Conservation (phyloP, 2,113 vertebrate species). For the Halcyon senegalensis region DNA sequence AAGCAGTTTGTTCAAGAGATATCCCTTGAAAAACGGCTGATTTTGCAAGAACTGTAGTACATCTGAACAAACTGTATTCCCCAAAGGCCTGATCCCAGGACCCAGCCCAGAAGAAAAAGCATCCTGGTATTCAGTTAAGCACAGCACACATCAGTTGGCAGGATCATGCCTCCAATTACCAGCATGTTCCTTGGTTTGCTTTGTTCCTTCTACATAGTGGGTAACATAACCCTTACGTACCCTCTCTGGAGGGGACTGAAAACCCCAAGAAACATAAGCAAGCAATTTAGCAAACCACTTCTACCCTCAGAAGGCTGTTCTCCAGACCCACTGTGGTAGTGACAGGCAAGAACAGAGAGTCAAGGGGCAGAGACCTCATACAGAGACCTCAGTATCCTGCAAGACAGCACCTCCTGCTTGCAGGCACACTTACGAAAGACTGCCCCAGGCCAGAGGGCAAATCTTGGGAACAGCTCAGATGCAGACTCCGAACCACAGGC, state of each 20-base stretch:
- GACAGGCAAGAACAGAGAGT: neutral
- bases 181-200: neutral
- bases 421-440: neutral
- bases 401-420: neutral
- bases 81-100: neutral
- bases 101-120: neutral
- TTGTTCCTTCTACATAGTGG: neutral
- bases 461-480: neutral
- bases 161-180: neutral
- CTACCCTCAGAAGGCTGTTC: neutral
- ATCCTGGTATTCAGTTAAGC: neutral
- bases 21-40: neutral
- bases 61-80: neutral
- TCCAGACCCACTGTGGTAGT: neutral
- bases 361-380: neutral
- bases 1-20: neutral
- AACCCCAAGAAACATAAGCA: neutral
- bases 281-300: neutral
- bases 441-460: neutral
- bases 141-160: neutral
- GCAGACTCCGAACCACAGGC: neutral
- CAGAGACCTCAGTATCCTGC: neutral
- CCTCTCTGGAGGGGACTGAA: neutral
- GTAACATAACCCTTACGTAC: neutral
- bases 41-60: neutral